phyloP scores from a whole-genome alignment of 2,888 invertebrate species.

The Acholoe squamosa region DNA sequence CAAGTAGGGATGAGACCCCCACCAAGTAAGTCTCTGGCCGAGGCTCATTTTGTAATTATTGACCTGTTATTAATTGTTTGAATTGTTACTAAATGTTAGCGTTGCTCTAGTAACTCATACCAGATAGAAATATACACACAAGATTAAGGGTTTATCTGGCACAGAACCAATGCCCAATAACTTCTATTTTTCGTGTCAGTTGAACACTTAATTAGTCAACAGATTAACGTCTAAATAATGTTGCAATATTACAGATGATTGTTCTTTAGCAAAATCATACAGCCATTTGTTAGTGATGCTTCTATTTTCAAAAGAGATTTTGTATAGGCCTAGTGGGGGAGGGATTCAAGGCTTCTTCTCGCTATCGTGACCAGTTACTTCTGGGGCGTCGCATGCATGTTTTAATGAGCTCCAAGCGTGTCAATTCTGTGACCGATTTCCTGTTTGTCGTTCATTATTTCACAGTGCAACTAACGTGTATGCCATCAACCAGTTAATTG shows the following conservation, averaged over 20 bases:
- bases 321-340: conserved; percentile 38
- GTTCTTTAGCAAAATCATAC: conserved; percentile 12
- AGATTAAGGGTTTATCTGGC: not conserved
- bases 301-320: conserved; percentile 57
- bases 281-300: conserved; percentile 39
- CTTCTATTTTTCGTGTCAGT: conserved; percentile 1
- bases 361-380: conserved; percentile 31
- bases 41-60: not conserved
- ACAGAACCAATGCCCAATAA: conserved; percentile 7
- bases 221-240: conserved; percentile 25
- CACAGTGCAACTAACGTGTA: conserved; percentile 44
- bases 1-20: too few relatives aligned
- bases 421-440: conserved; percentile 23
- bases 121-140: not conserved
- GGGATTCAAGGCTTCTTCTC: not conserved
- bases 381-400: conserved; percentile 3
- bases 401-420: not conserved
- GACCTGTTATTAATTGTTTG: conserved; percentile 23
- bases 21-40: too few relatives aligned
- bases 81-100: conserved; percentile 32
- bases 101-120: not conserved
- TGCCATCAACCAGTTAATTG: conserved; percentile 40
- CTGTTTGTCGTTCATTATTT: conserved; percentile 39
- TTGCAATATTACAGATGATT: conserved; percentile 8
- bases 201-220: not conserved